Conservation (phyloP, 2,888 invertebrate genomes). For the Acanthosepion lycidas region DNA sequence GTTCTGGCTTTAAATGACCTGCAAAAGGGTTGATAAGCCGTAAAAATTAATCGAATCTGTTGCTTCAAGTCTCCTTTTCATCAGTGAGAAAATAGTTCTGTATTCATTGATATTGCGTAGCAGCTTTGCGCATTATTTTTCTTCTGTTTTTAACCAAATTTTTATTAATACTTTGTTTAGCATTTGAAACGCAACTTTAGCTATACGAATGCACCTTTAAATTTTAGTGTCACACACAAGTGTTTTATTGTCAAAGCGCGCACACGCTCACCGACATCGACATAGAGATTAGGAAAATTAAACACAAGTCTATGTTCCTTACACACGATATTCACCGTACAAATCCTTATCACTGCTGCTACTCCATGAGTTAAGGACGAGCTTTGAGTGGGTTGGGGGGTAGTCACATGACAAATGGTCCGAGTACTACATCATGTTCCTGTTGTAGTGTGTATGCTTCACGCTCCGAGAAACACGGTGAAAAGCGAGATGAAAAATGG, state of each 20-base stretch:
- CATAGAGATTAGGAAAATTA: background rate
- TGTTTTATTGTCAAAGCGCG: background rate
- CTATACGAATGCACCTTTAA: too few relatives aligned
- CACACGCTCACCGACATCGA: background rate
- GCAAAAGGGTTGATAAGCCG: too few relatives aligned
- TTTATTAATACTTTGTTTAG: too few relatives aligned
- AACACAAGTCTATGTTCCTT: background rate
- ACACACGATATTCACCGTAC: background rate
- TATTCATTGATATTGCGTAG: too few relatives aligned
- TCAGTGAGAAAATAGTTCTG: too few relatives aligned
- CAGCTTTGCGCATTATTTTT: too few relatives aligned
- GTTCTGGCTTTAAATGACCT: too few relatives aligned
- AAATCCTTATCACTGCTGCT: background rate
- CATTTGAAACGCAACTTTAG: too few relatives aligned
- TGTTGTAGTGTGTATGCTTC: background rate
- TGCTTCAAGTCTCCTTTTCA: too few relatives aligned
- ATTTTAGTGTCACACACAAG: background rate
- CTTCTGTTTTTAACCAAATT: too few relatives aligned
- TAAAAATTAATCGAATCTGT: too few relatives aligned
- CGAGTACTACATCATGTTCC: background rate
- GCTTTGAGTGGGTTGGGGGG: background rate
- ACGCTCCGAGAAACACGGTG: background rate
- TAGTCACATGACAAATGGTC: slow-evolving; percentile 13
- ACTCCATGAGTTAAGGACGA: background rate
- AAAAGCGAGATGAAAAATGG: background rate